Conservation (phyloP, 2,888 invertebrate genomes). For the Chymomyza amoena region DNA sequence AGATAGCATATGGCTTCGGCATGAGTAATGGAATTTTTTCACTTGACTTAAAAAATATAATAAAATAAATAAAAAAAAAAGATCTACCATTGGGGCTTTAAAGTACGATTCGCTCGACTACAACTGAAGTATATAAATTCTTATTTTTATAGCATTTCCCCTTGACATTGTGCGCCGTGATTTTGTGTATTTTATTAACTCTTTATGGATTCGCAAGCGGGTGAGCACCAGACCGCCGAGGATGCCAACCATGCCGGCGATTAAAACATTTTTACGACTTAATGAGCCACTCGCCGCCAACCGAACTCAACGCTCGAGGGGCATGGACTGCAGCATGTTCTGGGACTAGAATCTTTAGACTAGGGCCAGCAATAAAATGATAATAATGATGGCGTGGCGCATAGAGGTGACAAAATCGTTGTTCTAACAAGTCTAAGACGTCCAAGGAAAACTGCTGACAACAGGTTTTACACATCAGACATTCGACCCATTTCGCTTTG, state of each 20-base stretch:
- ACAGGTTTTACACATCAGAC: neutral
- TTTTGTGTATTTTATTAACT: constrained; percentile 68
- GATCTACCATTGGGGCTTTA: constrained; percentile 38
- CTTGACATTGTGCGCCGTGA: constrained; percentile 56
- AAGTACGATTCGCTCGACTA: constrained; percentile 24
- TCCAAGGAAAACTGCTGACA: constrained; percentile 2
- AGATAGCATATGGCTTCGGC: neutral
- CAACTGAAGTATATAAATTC: constrained; percentile 62
- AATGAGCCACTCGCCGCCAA: constrained; percentile 66
- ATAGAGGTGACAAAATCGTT: constrained; percentile 66
- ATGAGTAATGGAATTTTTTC: constrained; percentile 51
- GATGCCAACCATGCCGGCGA: constrained; percentile 42
- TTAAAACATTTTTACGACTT: constrained; percentile 69
- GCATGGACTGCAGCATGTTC: constrained; percentile 47
- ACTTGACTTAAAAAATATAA: constrained; percentile 53
- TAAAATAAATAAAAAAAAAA: constrained; percentile 44
- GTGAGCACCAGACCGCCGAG: constrained; percentile 19
- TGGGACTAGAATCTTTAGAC: constrained; percentile 3
- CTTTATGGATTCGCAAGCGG: constrained; percentile 68
- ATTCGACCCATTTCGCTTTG: neutral
- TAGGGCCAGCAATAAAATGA: constrained; percentile 56
- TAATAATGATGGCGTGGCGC: constrained; percentile 63
- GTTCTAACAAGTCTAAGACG: constrained; percentile 43
- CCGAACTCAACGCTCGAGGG: constrained; percentile 24
- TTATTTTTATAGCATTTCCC: constrained; percentile 53